Evolutionary conservation across 2,113 vertebrate species (phyloP).

Genomic region (Calonectris borealis): DNA sequence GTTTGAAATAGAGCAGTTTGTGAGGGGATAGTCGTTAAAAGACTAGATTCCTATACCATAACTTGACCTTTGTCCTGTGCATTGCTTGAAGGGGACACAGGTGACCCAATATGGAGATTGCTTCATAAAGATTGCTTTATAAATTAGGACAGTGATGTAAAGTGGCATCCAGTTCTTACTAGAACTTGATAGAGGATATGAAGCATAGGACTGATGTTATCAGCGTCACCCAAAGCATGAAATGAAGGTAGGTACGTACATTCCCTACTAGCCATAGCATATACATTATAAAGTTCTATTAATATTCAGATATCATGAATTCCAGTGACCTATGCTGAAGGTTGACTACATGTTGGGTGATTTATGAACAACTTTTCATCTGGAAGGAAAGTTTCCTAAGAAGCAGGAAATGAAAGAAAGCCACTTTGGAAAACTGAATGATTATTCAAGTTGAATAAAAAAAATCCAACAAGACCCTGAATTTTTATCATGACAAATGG

Average conservation of each 20-base stretch:
- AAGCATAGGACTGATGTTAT: background rate
- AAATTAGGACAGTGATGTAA: background rate
- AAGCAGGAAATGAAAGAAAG: background rate
- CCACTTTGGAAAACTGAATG: background rate
- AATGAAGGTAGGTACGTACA: background rate
- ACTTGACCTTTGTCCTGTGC: background rate
- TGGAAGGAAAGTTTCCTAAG: background rate
- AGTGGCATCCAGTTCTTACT: background rate
- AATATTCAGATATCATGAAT: background rate
- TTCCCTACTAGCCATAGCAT: background rate
- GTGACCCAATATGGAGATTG: background rate
- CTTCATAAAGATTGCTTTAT: background rate
- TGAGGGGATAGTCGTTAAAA: background rate
- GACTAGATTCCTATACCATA: rapidly evolving
- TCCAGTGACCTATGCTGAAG: background rate
- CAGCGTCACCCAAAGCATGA: background rate
- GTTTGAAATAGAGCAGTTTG: background rate
- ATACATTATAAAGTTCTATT: background rate
- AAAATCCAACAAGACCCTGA: background rate
- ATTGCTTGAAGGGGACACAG: background rate
- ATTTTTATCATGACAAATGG: background rate
- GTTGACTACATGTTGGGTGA: background rate
- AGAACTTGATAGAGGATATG: background rate
- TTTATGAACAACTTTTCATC: background rate
- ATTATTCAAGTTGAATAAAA: background rate